Evolutionary conservation across 2,888 invertebrate species (phyloP), one percentile per base, ranked within the genome.

Genomic region (Sericinus montela): DNA sequence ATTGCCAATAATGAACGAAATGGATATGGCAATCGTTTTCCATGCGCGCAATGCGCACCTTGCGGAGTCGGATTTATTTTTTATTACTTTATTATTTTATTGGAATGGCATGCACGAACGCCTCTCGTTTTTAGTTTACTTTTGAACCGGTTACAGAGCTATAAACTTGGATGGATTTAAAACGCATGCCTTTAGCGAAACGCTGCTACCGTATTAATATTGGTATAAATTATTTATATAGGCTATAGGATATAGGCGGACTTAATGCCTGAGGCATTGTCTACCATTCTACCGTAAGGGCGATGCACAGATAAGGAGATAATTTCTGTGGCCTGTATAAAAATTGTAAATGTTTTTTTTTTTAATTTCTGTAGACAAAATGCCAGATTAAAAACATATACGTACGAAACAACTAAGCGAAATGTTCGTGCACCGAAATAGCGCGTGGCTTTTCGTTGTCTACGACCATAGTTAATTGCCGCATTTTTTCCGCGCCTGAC

Each of bases 41-140:
- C 65, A 60, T 69, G 43, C 35, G 29, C n/a, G 34, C 15, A 8
- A 9, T n/a, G 69, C 72, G 71, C 77, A 67, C 69, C 74, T 75
- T 64, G 72, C 67, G 62, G 73, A 67, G 70, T 65, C 60, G 58
- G 65, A 71, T 74, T 60, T 67, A 71, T 73, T 75, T 74, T 79
- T 77, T 78, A 80, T 78, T 75, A 65, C 72, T 76, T 78, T 81
- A 84, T 84, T 78, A 82, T 81, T 79, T 63, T 80, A 83, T 82
- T 78, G 74, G 72, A 67, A 72, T 71, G 75, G 78, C 77, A 72
- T 75, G 67, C 72, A 70, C 69, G 69, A 74, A 73, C 72, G 77
- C 75, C 73, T 75, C 73, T 72, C 67, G 70, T 76, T 85, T 79
- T 19, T 82, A 72, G 76, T 79, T 73, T 77, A 75, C 77, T 75